Base-by-base conservation (phyloP, 2,888 invertebrate genomes). In the Rhagium mordax region DNA sequence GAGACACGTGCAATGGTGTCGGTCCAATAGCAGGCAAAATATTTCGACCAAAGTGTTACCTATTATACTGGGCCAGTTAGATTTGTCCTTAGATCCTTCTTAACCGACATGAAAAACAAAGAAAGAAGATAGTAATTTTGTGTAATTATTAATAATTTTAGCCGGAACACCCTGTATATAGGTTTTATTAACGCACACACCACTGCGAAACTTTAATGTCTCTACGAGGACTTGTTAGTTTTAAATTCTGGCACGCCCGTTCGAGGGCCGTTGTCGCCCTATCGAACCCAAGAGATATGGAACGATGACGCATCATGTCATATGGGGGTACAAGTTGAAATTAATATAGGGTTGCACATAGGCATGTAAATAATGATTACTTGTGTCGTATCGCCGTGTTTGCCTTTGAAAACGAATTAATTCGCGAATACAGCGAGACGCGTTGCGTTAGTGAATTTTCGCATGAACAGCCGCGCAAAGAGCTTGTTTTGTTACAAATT, bases 401-500 rank as follows among this genome's bases (percentile, higher is more conserved):
- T 69, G 60, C 69, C 69, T 69, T 69, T 69, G 69, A 69, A 69
- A 61, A 53, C 41, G 69, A 61, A 69, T 68, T 68, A 68, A 68
- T 68, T 27, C 68, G 59, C 59, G 21, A 68, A 68, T 48, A 61
- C 47, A 29, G 61, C 47, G 47, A n/a, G 47, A 47, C 61, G 47
- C 47, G 61, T 61, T 48, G 61, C 47, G 61, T 61, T 61, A 61
- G 61, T 61, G 49, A 60, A 49, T 66, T 71, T 24, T 48, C 67
- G 67, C 66, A 66, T 71, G 71, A 61, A 71, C 59, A 53, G 66
- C 21, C 60, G 55, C 60, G 71, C 67, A 71, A 71, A 71, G 71
- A 64, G 64, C 55, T 60, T 67, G 67, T 72, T 72, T 72, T 61
- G 72, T 67, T 72, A 60, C 67, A 55, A 61, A 62, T 68, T 72